phyloP scores from a whole-genome alignment of 2,888 invertebrate species.

The Neoitamus cyanurus region DNA sequence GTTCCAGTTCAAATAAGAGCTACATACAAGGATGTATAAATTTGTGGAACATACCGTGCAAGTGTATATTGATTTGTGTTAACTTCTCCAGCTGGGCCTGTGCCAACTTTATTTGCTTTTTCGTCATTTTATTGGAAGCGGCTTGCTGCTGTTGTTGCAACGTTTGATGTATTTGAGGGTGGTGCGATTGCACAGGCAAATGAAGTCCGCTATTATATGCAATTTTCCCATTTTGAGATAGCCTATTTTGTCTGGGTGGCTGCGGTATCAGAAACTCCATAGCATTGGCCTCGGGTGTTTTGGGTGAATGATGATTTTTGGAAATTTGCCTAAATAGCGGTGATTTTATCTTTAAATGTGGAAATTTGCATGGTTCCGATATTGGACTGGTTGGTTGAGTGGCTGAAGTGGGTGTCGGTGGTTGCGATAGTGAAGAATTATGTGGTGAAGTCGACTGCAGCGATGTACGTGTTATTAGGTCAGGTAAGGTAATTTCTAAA shows the following conservation, averaged over 20 bases:
- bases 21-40: background rate
- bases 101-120: constrained; percentile 77
- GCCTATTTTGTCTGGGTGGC: constrained; percentile 59
- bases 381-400: constrained; percentile 46
- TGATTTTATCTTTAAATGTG: constrained; percentile 43
- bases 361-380: constrained; percentile 41
- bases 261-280: constrained; percentile 65
- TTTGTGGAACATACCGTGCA: constrained; percentile 76
- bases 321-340: constrained; percentile 46
- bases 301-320: background rate
- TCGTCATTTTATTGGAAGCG: constrained; percentile 67
- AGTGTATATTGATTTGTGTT: constrained; percentile 83
- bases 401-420: constrained; percentile 27
- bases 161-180: background rate
- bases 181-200: constrained; percentile 20
- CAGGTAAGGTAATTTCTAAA: constrained; percentile 56
- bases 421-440: constrained; percentile 24
- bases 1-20: background rate
- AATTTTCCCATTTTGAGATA: constrained; percentile 65
- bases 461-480: constrained; percentile 53
- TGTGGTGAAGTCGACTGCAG: constrained; percentile 44
- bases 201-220: constrained; percentile 26
- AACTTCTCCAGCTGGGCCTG: constrained; percentile 80
- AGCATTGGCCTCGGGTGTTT: constrained; percentile 53
- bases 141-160: background rate